phyloP scores from a whole-genome alignment of 2,888 invertebrate genomes.

The Lapara coniferarum region DNA sequence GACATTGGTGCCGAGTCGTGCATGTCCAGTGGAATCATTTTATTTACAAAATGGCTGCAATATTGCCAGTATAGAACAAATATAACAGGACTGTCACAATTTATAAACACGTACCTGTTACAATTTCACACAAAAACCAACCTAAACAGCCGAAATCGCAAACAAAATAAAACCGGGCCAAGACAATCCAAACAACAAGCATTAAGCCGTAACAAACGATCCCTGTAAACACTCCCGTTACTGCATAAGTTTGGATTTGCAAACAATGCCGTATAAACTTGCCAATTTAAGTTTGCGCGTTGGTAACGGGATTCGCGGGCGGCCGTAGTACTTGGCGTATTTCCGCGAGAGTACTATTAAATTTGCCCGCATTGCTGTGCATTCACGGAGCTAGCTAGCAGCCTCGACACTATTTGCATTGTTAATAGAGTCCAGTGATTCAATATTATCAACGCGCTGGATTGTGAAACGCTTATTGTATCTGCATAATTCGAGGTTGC shows the following conservation, averaged over 20 bases:
- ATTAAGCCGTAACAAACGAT: constrained; percentile 73
- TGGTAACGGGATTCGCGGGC: constrained; percentile 21
- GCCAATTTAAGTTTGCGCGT: constrained; percentile 41
- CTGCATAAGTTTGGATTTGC: constrained; percentile 75
- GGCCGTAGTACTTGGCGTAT: constrained; percentile 37
- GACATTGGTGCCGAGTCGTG: no score
- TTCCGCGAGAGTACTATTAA: constrained; percentile 11
- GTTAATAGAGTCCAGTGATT: constrained; percentile 76
- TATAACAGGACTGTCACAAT: background rate
- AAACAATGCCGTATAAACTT: constrained; percentile 67
- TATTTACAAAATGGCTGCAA: background rate
- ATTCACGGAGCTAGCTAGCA: constrained; percentile 68
- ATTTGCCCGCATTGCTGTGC: constrained; percentile 54
- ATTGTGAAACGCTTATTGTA: constrained; percentile 43
- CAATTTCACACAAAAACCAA: constrained; percentile 2
- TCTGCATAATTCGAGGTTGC: constrained; percentile 10
- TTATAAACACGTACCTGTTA: background rate
- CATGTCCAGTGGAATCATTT: no score
- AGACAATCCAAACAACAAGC: constrained; percentile 68
- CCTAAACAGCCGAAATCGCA: constrained; percentile 9
- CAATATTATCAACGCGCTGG: constrained; percentile 67
- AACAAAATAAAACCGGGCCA: constrained; percentile 49
- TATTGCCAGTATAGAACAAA: background rate
- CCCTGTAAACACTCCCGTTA: constrained; percentile 69
- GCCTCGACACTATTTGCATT: constrained; percentile 71